Percentiles rank a stretch among this genome's conserved stretches.
These are phyloP conservation scores for Ammospiza nelsoni DNA, from an alignment of 2,113 vertebrate species.

Conservation along the genomic window DNA sequence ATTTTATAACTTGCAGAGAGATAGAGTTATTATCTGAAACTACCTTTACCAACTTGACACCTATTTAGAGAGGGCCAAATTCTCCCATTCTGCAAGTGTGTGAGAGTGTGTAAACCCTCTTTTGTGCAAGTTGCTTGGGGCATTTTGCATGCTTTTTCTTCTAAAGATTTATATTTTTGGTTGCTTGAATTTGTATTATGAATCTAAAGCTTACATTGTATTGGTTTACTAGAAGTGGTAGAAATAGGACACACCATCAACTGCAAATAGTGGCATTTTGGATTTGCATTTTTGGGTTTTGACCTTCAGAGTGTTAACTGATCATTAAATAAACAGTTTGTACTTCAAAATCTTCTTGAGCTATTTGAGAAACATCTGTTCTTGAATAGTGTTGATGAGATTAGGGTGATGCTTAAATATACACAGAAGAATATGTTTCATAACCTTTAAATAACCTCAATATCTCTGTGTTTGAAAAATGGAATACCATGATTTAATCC, in stretches of 20 bases:
- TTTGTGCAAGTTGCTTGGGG: not conserved
- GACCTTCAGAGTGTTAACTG: conserved; percentile 19
- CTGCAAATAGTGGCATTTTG: not conserved
- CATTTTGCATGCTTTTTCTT: not conserved
- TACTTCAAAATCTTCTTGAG: not conserved
- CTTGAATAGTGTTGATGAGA: not conserved
- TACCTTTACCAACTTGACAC: not conserved
- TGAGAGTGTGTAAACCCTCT: not conserved
- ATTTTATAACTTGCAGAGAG: conserved; percentile 15
- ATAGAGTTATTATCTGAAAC: not conserved
- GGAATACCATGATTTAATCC: conserved; percentile 1
- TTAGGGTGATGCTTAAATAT: conserved; percentile 11
- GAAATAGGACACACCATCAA: not conserved
- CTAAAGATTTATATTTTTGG: not conserved
- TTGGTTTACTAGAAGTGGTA: not conserved
- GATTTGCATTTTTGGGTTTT: not conserved
- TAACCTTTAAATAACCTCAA: conserved; percentile 60
- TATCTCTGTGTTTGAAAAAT: conserved; percentile 50
- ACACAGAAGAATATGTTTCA: conserved; percentile 38
- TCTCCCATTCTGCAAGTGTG: not conserved
- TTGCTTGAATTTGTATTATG: not conserved
- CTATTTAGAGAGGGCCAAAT: not conserved
- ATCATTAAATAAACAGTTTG: not conserved
- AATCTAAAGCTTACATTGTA: not conserved
- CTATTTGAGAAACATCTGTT: conserved; percentile 1